Base-by-base conservation (phyloP, 2,113 vertebrate genomes). In the Amazona vittata region DNA sequence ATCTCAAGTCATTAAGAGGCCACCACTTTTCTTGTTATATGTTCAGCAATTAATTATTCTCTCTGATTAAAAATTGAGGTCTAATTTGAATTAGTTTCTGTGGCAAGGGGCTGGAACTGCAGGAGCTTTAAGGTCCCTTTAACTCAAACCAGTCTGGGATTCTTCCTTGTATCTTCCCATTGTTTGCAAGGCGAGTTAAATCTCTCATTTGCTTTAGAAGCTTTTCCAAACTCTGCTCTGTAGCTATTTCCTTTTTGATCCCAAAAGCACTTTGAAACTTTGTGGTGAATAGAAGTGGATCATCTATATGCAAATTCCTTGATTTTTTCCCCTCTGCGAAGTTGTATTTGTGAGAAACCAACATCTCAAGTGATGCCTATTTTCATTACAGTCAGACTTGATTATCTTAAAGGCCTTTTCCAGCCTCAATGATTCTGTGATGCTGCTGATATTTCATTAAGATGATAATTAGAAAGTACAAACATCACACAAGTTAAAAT, bases 221-320 rank as follows among this genome's bases (percentile, higher is more conserved):
- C 65, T 83, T 80, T 68, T 85, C n/a, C 44, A 46, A 3, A 19
- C 53, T 75, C 55, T 0, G 0, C 69, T 79, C 44, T 19, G 41
- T 28, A n/a, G 70, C 88, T 28, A 1, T 80, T 92, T 79, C 70
- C 78, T 86, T 90, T 90, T n/a, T 62, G 62, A 85, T 93, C 67
- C 87, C 84, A 13, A 69, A 89, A 87, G 57, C 84, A 17, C 84
- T 95, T 83, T 33, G 81, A 71, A 68, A 57, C 86, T 69, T 63
- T 26, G 28, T 18, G 57, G 53, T 28, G 52, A 63, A 29, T 49
- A 1, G 2, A 78, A 88, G 79, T 80, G 85, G 63, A 73, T 93
- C 68, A 43, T 90, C 92, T 67, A 7, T 59, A 83, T 87, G 87
- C 87, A 83, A 80, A 94, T 94, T 65, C 78, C 44, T 67, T 88